Conservation (phyloP, 1,140 invertebrate genomes). For the Lordiphosa clarofinis region DNA sequence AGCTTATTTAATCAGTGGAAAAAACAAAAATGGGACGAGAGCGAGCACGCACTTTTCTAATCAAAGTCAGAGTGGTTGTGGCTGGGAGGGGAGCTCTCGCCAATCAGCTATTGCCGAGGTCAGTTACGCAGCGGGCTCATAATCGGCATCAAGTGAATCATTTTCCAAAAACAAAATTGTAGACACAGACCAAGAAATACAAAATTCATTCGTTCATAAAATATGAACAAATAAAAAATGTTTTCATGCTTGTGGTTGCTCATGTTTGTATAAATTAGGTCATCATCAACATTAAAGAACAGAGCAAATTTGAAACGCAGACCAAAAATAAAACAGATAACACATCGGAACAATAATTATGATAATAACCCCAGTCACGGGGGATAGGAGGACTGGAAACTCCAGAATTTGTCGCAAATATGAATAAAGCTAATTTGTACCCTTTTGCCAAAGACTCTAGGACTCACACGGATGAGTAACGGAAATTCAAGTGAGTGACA, state of each 20-base stretch:
- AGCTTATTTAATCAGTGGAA: too few relatives aligned
- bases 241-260: constrained; percentile 15
- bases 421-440: too few relatives aligned
- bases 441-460: too few relatives aligned
- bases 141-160: constrained; percentile 35
- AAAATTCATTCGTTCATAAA: constrained; percentile 4
- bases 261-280: constrained; percentile 46
- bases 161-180: constrained; percentile 18
- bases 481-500: too few relatives aligned
- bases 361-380: too few relatives aligned
- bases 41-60: constrained; percentile 47
- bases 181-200: constrained; percentile 19
- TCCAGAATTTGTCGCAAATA: too few relatives aligned
- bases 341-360: not conserved
- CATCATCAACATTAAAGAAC: constrained; percentile 27
- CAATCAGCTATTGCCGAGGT: constrained; percentile 50
- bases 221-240: not conserved
- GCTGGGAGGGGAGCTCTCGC: not conserved
- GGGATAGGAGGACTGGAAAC: too few relatives aligned
- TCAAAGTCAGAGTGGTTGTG: constrained; percentile 13
- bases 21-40: constrained; percentile 4
- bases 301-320: constrained; percentile 26
- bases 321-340: constrained; percentile 32
- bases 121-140: constrained; percentile 34
- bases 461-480: too few relatives aligned